Base-by-base conservation (phyloP, 2,888 invertebrate genomes). In the Calameuta idolon region DNA sequence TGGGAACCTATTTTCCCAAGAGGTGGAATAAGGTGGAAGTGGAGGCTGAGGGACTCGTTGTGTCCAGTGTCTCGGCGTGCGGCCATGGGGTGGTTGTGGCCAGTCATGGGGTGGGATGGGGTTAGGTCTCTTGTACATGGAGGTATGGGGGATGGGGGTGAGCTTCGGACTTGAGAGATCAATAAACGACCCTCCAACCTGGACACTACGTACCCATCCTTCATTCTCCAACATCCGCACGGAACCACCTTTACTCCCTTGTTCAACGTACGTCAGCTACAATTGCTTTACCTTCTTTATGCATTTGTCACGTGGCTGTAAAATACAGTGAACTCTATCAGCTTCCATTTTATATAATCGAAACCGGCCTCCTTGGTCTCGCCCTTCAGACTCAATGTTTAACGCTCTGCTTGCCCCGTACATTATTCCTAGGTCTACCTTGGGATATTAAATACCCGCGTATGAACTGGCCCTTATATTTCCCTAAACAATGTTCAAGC, bases 141-240 rank as follows among this genome's bases (percentile, higher is more conserved):
- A 2, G 23, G 23, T 55, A 55, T 55, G 55, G 55, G 55, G 55
- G 55, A 23, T 55, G 55, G 55, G 88, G 87, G 87, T 88, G 87
- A 88, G 88, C 87, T 88, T 89, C 88, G 89, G 90, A 91, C 91
- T 91, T 91, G 91, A 91, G 90, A 91, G 91, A 91, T 91, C 91
- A 91, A 91, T 91, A 92, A 92, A 92, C 91, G 92, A 91, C 91
- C 91, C 91, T 90, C 87, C 89, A 89, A 90, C 90, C 90, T 90
- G 89, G 90, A 89, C 90, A 90, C 89, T 79, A 81, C 77, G 75
- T 78, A 79, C 81, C 76, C 77, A 79, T 81, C 88, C 86, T 74
- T 69, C 69, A 69, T 77, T 74, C 73, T 73, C 69, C 76, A 34
- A 34, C 69, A 68, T 76, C 79, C 75, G 69, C 79, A 69, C 69